Base-by-base conservation (phyloP, 2,113 vertebrate genomes). In the Hymenochirus boettgeri region DNA sequence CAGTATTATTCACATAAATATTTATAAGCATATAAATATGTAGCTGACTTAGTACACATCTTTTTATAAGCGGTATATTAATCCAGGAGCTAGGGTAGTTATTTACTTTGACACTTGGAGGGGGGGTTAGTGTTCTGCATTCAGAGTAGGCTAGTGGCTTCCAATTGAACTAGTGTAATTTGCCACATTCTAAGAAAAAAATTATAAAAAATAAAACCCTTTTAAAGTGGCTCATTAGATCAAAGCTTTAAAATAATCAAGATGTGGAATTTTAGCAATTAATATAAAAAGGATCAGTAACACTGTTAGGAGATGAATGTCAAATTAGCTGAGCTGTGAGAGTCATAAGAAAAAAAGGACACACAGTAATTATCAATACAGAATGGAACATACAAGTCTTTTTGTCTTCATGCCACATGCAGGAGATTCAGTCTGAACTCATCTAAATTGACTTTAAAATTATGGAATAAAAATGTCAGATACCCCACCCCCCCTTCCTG, bases 241-340 rank as follows among this genome's bases (percentile, higher is more conserved):
- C 42, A 63, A 63, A 63, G 50, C 42, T 26, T 53, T 50, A 63
- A 18, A 63, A 37, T n/a, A 48, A 63, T 63, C 54, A 26, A 63
- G 39, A 57, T 57, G 53, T 42, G 56, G 27, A 39, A 48, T 57
- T 65, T 65, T 26, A 57, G 26, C 19, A 19, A 65, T 65, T 56
- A 57, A 55, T 53, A n/a, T n/a, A n/a, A 65, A 64, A 64, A 64
- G 52, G 52, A 51, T 46, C 27, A 23, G 53, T 47, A 65, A 57
- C 19, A 33, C 4, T 7, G 50, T 57, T 33, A 42, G 48, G 52
- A 65, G 39, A 33, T 15, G 57, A 45, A 55, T 35, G 9, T 9
- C 10, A 35, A 35, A 9, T 3, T 35, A 4, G 33, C 33, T 35
- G 15, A 8, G 33, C 9, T 12, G 2, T 35, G 33, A 35, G 33